These are phyloP conservation scores for Eurystomus gularis DNA, from an alignment of 2,113 vertebrate species.

Conservation along the genomic window DNA sequence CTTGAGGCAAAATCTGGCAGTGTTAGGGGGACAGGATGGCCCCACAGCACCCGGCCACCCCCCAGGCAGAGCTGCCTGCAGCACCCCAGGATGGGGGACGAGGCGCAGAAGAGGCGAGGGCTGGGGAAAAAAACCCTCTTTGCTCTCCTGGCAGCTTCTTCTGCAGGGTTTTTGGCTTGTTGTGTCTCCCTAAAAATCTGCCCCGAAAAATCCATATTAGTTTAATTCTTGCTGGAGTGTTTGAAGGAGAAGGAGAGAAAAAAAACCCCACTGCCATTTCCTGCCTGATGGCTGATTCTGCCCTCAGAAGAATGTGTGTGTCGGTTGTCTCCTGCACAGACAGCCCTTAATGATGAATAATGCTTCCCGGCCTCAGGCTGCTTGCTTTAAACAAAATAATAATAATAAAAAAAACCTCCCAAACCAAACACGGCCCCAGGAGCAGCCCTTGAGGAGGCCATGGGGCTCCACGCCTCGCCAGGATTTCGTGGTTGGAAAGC, in stretches of 20 bases:
- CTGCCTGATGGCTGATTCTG: conserved; percentile 44
- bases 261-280: conserved; percentile 16
- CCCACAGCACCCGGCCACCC: accelerated
- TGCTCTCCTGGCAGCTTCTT: not conserved
- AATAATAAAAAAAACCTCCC: not conserved
- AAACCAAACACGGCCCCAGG: conserved; percentile 23
- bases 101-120: not conserved
- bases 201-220: conserved; percentile 2
- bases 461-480: not conserved
- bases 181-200: not conserved
- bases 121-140: not conserved
- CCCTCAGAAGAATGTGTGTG: conserved; percentile 22
- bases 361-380: conserved; percentile 6
- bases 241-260: not conserved
- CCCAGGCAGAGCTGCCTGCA: not conserved
- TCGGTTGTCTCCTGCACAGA: not conserved
- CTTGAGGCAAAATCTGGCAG: not conserved
- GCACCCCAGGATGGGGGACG: not conserved
- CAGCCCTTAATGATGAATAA: conserved; percentile 45
- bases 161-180: not conserved
- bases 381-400: conserved; percentile 46
- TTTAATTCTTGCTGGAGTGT: conserved; percentile 42
- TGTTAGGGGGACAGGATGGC: not conserved
- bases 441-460: conserved; percentile 3
- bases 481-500: conserved; percentile 21